Base-by-base conservation (phyloP, 2,888 invertebrate genomes). In the Ormyrus nitidulus region DNA sequence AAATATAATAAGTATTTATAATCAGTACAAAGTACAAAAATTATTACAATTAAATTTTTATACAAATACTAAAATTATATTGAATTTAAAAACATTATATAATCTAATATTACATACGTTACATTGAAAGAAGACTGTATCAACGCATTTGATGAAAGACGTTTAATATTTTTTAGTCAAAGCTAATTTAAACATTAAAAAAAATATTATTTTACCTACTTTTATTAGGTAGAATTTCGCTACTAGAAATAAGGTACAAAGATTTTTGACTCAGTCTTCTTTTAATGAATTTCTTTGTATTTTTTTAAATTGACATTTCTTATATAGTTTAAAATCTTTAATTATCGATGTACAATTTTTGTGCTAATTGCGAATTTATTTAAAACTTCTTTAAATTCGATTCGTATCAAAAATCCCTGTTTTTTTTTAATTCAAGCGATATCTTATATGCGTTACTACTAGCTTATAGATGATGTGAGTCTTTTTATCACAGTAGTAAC, bases 401-500 rank as follows among this genome's bases (percentile, higher is more conserved):
- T 71, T 56, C 46, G 61, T 74, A 81, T 70, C 54, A 77, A 80
- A 73, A 74, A 66, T 81, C 74, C 69, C 77, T 77, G 59, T 49
- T 64, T 77, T 11, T 62, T 34, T 62, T 62, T 58, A 70, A 77
- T 64, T 77, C 19, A 51, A n/a, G 54, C 76, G 71, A 8, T 76
- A 77, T 76, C 51, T 61, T 71, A 13, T 74, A 66, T 68, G 46
- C 13, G 71, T 76, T 76, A 76, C 80, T 80, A 66, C 71, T 68
- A 80, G 54, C 13, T 76, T 80, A 59, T 44, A 59, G 64, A 72
- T 73, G 53, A 69, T 73, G 77, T 80, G 77, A 72, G 68, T 77
- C 62, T 72, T 64, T 77, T 51, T 77, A 80, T 80, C 79, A 79
- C 81, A 79, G 59, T 79, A 81, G 79, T 81, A 79, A 77, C 81